Evolutionary conservation across 2,888 invertebrate species (phyloP).

Genomic region (Leucoma salicis): DNA sequence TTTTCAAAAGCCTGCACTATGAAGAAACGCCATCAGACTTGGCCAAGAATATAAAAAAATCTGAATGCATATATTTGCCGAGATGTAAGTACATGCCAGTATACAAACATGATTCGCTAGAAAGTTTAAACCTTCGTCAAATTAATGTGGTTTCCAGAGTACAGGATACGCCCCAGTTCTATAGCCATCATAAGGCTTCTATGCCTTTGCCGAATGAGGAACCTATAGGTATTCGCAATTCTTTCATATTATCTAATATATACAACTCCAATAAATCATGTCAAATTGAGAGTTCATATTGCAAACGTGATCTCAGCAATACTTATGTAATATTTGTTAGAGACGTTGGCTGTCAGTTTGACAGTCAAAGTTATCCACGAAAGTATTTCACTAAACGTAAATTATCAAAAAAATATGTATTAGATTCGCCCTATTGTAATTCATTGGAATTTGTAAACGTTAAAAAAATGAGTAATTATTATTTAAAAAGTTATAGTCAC

Average conservation of each 20-base stretch:
- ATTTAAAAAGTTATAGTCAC: constrained; percentile 47
- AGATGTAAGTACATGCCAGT: constrained; percentile 45
- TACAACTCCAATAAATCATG: constrained; percentile 59
- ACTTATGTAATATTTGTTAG: constrained; percentile 63
- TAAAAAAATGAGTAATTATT: constrained; percentile 44
- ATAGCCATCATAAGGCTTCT: constrained; percentile 35
- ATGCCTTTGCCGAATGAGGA: constrained; percentile 43
- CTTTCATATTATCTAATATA: constrained; percentile 32
- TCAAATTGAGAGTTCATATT: constrained; percentile 50
- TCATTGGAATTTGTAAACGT: constrained; percentile 45
- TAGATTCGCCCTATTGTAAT: constrained; percentile 39
- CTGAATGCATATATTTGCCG: constrained; percentile 39
- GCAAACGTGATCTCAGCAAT: constrained; percentile 35
- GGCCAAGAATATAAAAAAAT: constrained; percentile 34
- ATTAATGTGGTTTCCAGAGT: constrained; percentile 37
- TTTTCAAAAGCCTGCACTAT: constrained; percentile 53
- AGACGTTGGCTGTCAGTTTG: constrained; percentile 72
- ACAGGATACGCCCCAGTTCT: constrained; percentile 46
- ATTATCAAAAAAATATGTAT: constrained; percentile 35
- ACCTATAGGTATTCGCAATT: constrained; percentile 27
- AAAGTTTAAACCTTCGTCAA: constrained; percentile 39
- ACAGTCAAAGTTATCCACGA: constrained; percentile 41
- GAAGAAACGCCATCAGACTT: constrained; percentile 44
- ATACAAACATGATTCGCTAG: constrained; percentile 44
- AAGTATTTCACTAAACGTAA: constrained; percentile 42